phyloP scores from a whole-genome alignment of 2,113 vertebrate genomes.

The Cynoglossus semilaevis region DNA sequence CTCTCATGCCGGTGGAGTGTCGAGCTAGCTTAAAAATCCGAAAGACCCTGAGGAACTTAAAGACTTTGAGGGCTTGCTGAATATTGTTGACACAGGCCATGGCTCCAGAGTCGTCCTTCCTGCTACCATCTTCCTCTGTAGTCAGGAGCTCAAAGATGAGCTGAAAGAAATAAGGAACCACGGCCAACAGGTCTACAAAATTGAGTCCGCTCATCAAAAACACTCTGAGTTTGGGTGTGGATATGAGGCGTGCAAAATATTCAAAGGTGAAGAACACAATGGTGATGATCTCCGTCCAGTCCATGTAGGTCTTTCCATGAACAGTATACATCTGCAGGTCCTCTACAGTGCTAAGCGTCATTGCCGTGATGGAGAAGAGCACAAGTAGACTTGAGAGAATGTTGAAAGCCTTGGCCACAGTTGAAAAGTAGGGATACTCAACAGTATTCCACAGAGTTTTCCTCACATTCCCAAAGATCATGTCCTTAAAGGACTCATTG shows the following conservation, averaged over 20 bases:
- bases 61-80: slow-evolving; percentile 80
- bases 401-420: slow-evolving; percentile 76
- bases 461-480: slow-evolving; percentile 70
- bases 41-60: slow-evolving; percentile 83
- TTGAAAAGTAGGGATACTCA: slow-evolving; percentile 82
- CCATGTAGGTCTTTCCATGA: slow-evolving; percentile 72
- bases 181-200: slow-evolving; percentile 81
- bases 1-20: slow-evolving; percentile 81
- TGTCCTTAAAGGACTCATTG: slow-evolving; percentile 69
- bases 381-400: slow-evolving; percentile 82
- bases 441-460: slow-evolving; percentile 78
- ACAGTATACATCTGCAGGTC: slow-evolving; percentile 73
- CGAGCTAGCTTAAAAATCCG: slow-evolving; percentile 84
- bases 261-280: slow-evolving; percentile 83
- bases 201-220: slow-evolving; percentile 79
- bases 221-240: slow-evolving; percentile 67
- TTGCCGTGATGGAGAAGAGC: slow-evolving; percentile 80
- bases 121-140: slow-evolving; percentile 10
- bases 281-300: slow-evolving; percentile 79
- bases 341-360: slow-evolving; percentile 84
- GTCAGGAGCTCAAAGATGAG: slow-evolving; percentile 65
- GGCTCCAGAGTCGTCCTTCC: slow-evolving; percentile 71
- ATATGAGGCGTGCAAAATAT: slow-evolving; percentile 77
- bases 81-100: slow-evolving; percentile 76
- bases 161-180: slow-evolving; percentile 82